A percentile compares a stretch with the other conserved stretches of the same genome.
phyloP scores from a whole-genome alignment of 2,797 vertebrate species.

The Tokudaia muenninki region DNA sequence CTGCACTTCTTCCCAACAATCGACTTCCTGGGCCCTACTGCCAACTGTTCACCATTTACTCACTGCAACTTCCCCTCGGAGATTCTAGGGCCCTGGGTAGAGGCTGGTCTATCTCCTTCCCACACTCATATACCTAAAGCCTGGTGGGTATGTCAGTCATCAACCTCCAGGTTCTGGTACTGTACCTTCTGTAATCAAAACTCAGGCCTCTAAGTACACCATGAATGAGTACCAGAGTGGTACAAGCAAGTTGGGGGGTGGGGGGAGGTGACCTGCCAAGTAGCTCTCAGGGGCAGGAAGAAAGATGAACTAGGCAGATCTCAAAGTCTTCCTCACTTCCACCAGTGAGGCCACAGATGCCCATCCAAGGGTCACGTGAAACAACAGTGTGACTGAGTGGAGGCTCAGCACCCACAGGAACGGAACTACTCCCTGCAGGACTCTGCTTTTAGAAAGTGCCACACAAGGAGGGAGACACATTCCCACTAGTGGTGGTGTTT shows the following conservation, averaged over 20 bases:
- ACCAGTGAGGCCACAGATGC: not conserved
- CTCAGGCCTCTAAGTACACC: not conserved
- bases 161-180: not conserved
- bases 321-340: not conserved
- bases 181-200: not conserved
- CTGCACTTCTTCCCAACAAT: not conserved
- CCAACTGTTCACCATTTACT: not conserved
- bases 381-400: not conserved
- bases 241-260: not conserved
- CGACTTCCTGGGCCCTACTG: not conserved
- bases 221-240: not conserved
- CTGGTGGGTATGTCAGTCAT: not conserved
- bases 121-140: not conserved
- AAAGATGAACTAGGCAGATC: not conserved
- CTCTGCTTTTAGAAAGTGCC: conserved; percentile 62
- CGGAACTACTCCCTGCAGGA: not conserved
- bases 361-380: not conserved
- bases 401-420: not conserved
- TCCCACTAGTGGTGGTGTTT: conserved; percentile 45
- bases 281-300: not conserved
- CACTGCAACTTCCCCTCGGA: not conserved
- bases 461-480: not conserved
- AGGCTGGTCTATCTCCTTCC: not conserved
- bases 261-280: not conserved
- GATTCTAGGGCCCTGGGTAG: not conserved